These are phyloP conservation scores for Ictalurus punctatus DNA, from an alignment of 2,113 vertebrate species.

Conservation along the genomic window DNA sequence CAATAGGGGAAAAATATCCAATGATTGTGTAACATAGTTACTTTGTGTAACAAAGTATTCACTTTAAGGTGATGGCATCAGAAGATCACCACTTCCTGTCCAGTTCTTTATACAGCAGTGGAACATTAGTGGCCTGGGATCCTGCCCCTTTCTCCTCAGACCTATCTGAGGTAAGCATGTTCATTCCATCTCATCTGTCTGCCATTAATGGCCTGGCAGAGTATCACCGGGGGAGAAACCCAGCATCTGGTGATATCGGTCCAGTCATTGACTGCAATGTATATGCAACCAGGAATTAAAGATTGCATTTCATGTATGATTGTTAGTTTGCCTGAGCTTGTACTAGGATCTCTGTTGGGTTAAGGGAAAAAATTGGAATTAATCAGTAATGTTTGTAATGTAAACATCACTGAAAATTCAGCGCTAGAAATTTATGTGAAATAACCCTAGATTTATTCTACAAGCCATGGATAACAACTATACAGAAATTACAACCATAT, in stretches of 20 bases:
- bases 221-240: too few species aligned
- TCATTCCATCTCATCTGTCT: not conserved
- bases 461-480: not conserved
- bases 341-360: too few species aligned
- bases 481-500: not conserved
- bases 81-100: constrained; percentile 76
- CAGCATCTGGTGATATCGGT: too few species aligned
- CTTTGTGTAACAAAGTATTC: too few species aligned
- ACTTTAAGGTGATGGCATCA: constrained; percentile 73
- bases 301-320: not conserved
- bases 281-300: not conserved
- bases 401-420: not conserved
- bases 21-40: not conserved
- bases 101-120: constrained; percentile 75
- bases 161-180: constrained; percentile 68
- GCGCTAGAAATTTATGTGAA: not conserved
- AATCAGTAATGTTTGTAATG: not conserved
- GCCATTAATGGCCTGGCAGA: too few species aligned
- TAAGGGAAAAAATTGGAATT: not conserved
- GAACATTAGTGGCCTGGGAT: constrained; percentile 78
- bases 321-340: not conserved
- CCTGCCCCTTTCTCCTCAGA: constrained; percentile 76
- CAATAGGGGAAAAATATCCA: not conserved
- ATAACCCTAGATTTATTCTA: not conserved
- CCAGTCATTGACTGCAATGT: not conserved